phyloP scores from a whole-genome alignment of 1,140 invertebrate species.

The Bombus breviceps region DNA sequence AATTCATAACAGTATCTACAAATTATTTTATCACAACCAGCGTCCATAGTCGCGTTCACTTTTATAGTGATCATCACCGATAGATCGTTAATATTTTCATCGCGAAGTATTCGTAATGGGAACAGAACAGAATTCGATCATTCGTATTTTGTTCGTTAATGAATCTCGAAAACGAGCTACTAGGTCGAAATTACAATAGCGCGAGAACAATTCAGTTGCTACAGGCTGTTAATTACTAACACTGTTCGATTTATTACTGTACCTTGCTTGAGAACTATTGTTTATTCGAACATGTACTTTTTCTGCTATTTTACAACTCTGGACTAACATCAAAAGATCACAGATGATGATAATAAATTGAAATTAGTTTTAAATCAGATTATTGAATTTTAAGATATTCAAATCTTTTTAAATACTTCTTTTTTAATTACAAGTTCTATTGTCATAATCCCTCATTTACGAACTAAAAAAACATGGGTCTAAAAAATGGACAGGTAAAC shows the following conservation, averaged over 20 bases:
- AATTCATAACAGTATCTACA: too few species aligned
- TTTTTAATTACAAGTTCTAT: too few species aligned
- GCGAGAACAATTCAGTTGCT: neutral
- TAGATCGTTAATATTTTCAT: slow-evolving; percentile 27
- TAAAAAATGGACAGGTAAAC: too few species aligned
- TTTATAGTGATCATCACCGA: neutral
- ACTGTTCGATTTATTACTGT: neutral
- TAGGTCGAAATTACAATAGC: neutral
- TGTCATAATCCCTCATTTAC: neutral
- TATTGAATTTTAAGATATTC: too few species aligned
- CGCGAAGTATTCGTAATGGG: neutral
- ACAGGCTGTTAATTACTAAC: neutral
- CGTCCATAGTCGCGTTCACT: neutral
- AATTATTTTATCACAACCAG: neutral
- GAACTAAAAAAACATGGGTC: too few species aligned
- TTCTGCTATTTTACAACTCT: too few species aligned
- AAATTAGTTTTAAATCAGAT: too few species aligned
- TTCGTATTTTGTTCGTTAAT: slow-evolving; percentile 9
- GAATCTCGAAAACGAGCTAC: neutral
- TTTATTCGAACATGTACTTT: neutral
- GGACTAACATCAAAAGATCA: too few species aligned
- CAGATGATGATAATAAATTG: too few species aligned
- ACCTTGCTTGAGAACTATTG: neutral
- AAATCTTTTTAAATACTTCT: too few species aligned
- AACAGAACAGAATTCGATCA: neutral